Base-by-base conservation (phyloP, 2,113 vertebrate species). In the Protobothrops mucrosquamatus region DNA sequence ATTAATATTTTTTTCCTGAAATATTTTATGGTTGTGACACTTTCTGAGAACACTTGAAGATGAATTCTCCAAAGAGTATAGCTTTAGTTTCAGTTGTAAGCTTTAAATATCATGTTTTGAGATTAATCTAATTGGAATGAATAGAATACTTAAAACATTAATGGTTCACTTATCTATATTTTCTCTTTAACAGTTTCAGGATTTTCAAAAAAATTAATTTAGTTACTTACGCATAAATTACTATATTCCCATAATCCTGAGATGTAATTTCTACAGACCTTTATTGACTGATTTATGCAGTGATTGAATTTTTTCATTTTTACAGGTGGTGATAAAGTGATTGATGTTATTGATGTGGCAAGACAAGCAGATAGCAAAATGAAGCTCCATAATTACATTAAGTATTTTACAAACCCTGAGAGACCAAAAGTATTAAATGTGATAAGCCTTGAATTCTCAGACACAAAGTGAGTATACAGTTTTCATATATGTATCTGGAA, bases 341-440 rank as follows among this genome's bases (percentile, higher is more conserved):
- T 99, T 91, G 99, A 99, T 64, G 99, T 99, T 97, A 99, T 99
- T 91, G 99, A 99, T 94, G 99, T 99, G 97, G 99, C 99, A 59
- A 98, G 99, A 94, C 99, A 99, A 97, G 99, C 99, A 46, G 99
- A 99, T 98, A 99, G 99, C 98, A 99, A 99, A 97, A 99, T 99
- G 98, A 99, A 99, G 94, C 98, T 99, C 91, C 98, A 98, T 93
- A 98, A 99, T 96, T 99, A 99, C 54, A 98, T 99, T 95, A 98
- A 99, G 96, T 99, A 99, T 98, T 99, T 98, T 97, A 99, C 96
- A 96, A 98, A 98, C 87, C 97, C 98, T 90, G 98, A 98, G 88
- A 98, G 98, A 96, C 98, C 99, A 86, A 99, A 99, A 97, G 99
- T 99, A 95, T 98, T 99, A 97, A 99, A 99, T 96, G 99, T 99